Base-by-base conservation (phyloP, 2,888 invertebrate genomes). In the Dasysyrphus tricinctus region DNA sequence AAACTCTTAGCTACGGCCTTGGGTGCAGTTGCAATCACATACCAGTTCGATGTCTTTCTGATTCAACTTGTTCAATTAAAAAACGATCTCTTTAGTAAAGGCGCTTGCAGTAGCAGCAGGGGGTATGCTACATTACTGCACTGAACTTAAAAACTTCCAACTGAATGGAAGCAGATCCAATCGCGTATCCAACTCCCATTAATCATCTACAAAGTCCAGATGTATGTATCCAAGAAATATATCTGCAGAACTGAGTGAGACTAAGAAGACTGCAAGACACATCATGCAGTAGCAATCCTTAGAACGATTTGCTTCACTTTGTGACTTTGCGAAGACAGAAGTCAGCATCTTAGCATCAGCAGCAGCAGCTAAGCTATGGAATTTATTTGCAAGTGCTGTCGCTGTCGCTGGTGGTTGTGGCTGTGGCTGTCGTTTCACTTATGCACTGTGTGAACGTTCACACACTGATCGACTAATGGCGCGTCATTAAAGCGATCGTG, bases 361-460 rank as follows among this genome's bases (percentile, higher is more conserved):
- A 32, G 19, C 67, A 49, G 14, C 65, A 32, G 19, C 19, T 12
- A 4, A 67, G 47, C 11, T 34, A 19, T 49, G 82, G 75, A 75
- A 73, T 78, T 73, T 56, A 59, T 65, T 77, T 47, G 24, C 51
- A 51, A 37, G 42, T 11, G 37, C 47, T 56, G n/a, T 24, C 9
- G 47, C 42, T 49, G 61, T 63, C 56, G 57, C 12, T 42, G 37
- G 61, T 63, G 56, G 57, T 14, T 42, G 37, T 47, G 37, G 29
- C 49, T 76, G 51, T 14, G 67, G 19, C 7, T n/a, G n/a, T n/a
- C n/a, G n/a, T n/a, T n/a, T n/a, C n/a, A n/a, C n/a, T n/a, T n/a
- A 24, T 39, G 5, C 9, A 4, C 67, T 80, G 85, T 85, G 85
- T 85, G 85, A 85, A 85, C 69, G 85, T 85, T 85, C 85, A 85